phyloP scores from a whole-genome alignment of 2,797 vertebrate species.

The Fistularia tabacaria region DNA sequence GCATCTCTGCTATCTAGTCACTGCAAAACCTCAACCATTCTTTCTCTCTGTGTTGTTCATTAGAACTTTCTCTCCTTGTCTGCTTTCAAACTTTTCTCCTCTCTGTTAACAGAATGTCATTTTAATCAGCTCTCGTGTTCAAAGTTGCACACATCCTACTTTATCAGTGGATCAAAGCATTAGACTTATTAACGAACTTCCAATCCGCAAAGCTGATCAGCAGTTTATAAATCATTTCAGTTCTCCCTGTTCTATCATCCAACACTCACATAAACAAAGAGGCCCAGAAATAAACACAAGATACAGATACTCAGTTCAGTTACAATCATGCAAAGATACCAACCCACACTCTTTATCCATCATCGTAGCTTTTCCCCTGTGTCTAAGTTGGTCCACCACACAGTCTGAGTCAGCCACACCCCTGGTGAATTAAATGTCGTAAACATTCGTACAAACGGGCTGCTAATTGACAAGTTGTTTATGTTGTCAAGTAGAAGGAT shows the following conservation, averaged over 20 bases:
- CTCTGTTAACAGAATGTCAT: constrained; percentile 1
- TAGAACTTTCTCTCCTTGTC: constrained; percentile 1
- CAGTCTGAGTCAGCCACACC: constrained; percentile 30
- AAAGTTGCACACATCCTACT: neutral
- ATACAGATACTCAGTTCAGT: constrained; percentile 11
- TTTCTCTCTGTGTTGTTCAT: constrained; percentile 22
- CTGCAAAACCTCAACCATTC: no score
- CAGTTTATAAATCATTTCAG: constrained; percentile 31
- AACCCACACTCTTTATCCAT: no score
- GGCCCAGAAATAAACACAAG: constrained; percentile 2
- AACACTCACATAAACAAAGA: neutral
- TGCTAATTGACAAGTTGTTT: constrained; percentile 68
- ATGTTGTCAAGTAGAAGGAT: constrained; percentile 48
- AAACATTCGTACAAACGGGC: constrained; percentile 57
- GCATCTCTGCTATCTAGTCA: constrained; percentile 21
- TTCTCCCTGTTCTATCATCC: neutral
- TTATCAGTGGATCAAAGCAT: constrained; percentile 44
- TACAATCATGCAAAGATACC: constrained; percentile 16
- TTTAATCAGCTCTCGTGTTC: constrained; percentile 19
- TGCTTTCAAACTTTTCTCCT: constrained; percentile 15
- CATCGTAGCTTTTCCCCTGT: constrained; percentile 13
- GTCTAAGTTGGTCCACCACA: constrained; percentile 9
- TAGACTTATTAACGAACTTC: constrained; percentile 61
- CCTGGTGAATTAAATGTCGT: constrained; percentile 38
- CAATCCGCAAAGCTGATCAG: constrained; percentile 54